Base-by-base conservation (phyloP, 2,888 invertebrate species). In the Macrophya alboannulata region DNA sequence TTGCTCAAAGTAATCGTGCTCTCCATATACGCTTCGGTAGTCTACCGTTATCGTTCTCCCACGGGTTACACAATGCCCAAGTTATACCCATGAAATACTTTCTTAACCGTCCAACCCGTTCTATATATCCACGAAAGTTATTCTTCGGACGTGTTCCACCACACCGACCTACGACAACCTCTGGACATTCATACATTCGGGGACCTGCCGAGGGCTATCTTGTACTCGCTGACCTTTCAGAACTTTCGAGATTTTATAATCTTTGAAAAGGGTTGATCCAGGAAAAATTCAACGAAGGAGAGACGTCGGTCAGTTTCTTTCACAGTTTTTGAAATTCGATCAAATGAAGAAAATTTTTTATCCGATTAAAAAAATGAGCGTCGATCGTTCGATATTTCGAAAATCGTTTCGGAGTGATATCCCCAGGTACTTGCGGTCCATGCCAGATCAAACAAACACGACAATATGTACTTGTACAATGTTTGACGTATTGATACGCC, bases 101-200 rank as follows among this genome's bases (percentile, higher is more conserved):
- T 77, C 77, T 77, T 77, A n/a, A 17, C n/a, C n/a, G 17, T 55
- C 37, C n/a, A n/a, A n/a, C 37, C 45, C 17, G 62, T 77, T 85
- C 82, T 85, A 76, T 86, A n/a, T 84, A 86, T 85, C 85, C 87
- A 84, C 86, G 88, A 89, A 87, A 90, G 90, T 91, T 91, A 91
- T 91, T 89, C 88, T 88, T 86, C 87, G 89, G 88, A 89, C 90
- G 90, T 90, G 90, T 89, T 88, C 87, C 85, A 86, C 77, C 86
- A 88, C 81, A 88, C 84, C 88, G 88, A 90, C 89, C 89, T 88
- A 89, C 88, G 88, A 88, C 90, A 88, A 89, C 87, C 55, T n/a
- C 87, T 87, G 51, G 37, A n/a, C 77, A 31, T 31, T 48, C 77
- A 4, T n/a, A 37, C 6, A 48, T n/a, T 9, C 76, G 12, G 10